Conservation (phyloP, 2,888 invertebrate species). For the Lasioglossum zephyrum region DNA sequence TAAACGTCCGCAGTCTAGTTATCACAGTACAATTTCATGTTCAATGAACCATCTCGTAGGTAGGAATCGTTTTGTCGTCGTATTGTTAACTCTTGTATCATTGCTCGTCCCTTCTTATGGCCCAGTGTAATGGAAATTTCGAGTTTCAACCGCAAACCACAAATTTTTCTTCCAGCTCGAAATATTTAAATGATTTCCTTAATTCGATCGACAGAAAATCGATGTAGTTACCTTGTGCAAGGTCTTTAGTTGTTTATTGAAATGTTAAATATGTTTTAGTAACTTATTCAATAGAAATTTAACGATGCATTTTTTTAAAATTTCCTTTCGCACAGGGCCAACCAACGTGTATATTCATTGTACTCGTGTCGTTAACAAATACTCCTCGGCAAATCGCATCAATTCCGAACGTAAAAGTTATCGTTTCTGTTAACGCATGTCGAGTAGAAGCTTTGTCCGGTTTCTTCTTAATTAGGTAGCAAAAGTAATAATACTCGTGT, state of each 20-base stretch:
- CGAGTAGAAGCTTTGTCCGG: background rate
- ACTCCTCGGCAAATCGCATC: constrained; percentile 23
- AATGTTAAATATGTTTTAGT: too few species aligned
- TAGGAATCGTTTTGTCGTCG: constrained; percentile 37
- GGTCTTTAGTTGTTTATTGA: too few species aligned
- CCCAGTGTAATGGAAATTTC: constrained; percentile 12
- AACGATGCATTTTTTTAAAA: background rate
- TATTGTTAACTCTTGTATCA: constrained; percentile 23
- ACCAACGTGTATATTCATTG: constrained; percentile 38
- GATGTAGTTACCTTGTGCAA: too few species aligned
- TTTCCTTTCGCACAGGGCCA: constrained; percentile 22
- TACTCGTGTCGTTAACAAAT: constrained; percentile 22
- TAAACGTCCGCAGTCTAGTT: constrained; percentile 27
- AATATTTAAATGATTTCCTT: too few species aligned
- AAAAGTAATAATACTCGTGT: constrained; percentile 40
- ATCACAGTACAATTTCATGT: constrained; percentile 58
- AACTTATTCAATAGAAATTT: too few species aligned
- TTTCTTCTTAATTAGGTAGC: constrained; percentile 15
- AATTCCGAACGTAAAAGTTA: constrained; percentile 10
- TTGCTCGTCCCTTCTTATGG: constrained; percentile 2
- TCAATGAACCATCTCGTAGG: constrained; percentile 33
- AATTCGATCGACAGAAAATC: too few species aligned
- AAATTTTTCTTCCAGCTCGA: too few species aligned
- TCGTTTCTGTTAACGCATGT: constrained; percentile 22
- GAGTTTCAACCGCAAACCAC: background rate